Percentiles rank a stretch among this genome's conserved stretches.
Conservation (phyloP, 2,888 invertebrate species). For the Aleiodes alternator region DNA sequence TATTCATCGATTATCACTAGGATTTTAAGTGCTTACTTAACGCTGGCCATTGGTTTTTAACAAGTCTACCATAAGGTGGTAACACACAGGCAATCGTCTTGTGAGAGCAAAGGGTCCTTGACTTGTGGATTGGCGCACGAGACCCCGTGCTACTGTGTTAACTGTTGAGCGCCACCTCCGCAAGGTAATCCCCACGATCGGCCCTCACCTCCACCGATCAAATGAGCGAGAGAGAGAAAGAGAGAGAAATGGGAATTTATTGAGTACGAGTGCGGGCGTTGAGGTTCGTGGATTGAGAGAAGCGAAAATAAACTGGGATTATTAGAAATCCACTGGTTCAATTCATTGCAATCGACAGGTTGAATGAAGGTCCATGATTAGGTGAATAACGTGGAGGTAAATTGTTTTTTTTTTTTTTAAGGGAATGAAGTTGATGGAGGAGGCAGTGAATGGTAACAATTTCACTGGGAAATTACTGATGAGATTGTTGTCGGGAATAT, state of each 20-base stretch:
- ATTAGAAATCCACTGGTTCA: too few species aligned
- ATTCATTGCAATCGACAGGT: too few species aligned
- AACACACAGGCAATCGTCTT: slow-evolving; percentile 43
- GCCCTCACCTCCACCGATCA: slow-evolving; percentile 28
- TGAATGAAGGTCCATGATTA: too few species aligned
- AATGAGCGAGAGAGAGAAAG: slow-evolving; percentile 1
- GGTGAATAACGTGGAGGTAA: too few species aligned
- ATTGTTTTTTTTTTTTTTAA: too few species aligned
- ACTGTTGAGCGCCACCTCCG: slow-evolving; percentile 49
- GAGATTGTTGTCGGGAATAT: too few species aligned
- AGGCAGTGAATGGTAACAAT: too few species aligned
- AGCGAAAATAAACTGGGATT: neutral
- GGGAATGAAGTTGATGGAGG: too few species aligned
- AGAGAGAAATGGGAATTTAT: slow-evolving; percentile 5
- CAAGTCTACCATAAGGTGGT: neutral
- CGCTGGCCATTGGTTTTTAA: too few species aligned
- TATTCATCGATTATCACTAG: too few species aligned
- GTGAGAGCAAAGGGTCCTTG: slow-evolving; percentile 57
- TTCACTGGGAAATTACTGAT: too few species aligned
- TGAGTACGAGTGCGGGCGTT: neutral
- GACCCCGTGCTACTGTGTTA: slow-evolving; percentile 45
- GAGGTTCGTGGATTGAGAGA: neutral
- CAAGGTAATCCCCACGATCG: slow-evolving; percentile 39
- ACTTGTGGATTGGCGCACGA: slow-evolving; percentile 50
- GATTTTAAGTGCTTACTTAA: too few species aligned